Base-by-base conservation (phyloP, 1,140 invertebrate species). In the Tetranychus cinnabarinus region DNA sequence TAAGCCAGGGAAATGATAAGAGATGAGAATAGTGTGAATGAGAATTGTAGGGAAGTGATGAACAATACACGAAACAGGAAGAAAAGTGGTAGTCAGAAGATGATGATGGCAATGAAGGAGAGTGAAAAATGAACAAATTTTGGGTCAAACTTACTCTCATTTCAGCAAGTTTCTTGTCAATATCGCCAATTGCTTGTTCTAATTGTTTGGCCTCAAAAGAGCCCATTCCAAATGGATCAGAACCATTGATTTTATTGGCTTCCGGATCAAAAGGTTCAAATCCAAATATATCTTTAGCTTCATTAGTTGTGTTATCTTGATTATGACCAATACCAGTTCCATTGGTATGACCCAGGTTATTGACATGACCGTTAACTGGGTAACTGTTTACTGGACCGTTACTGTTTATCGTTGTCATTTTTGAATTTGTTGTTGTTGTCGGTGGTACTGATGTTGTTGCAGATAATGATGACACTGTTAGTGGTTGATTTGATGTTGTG, bases 181-280 rank as follows among this genome's bases (percentile, higher is more conserved):
- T 47, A 57, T 56, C 61, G 7, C 60, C 65, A 58, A 67, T 67
- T 15, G 65, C 66, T 61, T 64, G 60, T 33, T 68, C 67, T n/a
- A 68, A 59, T 47, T 67, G 64, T 13, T 57, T 45, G 3, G 57
- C 57, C 10, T 59, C 47, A 50, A 68, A 67, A 47, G 66, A 61
- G 45, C 58, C 81, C 79, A 88, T 88, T 66, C 87, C 86, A 70
- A 89, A 89, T 3, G 78, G 77, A 69, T 80, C 78, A 13, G 62
- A 58, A 36, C 62, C 64, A 39, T 56, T 47, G 70, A 71, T 59
- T 70, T 71, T 63, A 73, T 77, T 73, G 12, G 33, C 23, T 37
- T 39, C 37, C 33, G 55, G 55, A 36, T 56, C 33, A 68, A 82
- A 82, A 8, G 80, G 80, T 56, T 77, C 72, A 1, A 79, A 80